A percentile compares a stretch with the other conserved stretches of the same genome.
Conservation (phyloP, 1,140 invertebrate species). For the Antheraea mylitta region DNA sequence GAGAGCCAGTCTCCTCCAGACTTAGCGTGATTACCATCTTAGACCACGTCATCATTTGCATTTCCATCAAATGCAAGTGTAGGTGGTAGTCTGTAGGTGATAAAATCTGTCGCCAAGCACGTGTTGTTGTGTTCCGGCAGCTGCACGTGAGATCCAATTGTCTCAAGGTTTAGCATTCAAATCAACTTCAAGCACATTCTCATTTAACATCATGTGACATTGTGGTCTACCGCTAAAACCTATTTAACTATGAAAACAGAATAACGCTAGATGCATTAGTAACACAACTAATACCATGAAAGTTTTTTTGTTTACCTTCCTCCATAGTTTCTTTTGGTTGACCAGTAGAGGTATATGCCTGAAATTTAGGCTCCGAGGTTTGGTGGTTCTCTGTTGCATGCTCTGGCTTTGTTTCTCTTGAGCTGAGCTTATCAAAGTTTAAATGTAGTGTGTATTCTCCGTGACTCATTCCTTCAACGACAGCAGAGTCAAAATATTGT, state of each 20-base stretch:
- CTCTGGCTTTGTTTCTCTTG: constrained; percentile 15
- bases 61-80: too few species aligned
- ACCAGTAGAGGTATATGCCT: constrained; percentile 12
- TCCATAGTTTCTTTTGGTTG: neutral
- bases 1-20: too few species aligned
- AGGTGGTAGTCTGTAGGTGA: too few species aligned
- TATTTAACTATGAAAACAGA: neutral
- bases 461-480: neutral
- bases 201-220: too few species aligned
- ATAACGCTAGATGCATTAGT: constrained; percentile 3
- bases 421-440: neutral
- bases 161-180: too few species aligned
- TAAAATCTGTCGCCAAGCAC: too few species aligned
- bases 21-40: too few species aligned
- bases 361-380: constrained; percentile 11
- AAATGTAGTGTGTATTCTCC: neutral
- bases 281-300: neutral
- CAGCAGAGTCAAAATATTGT: neutral
- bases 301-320: neutral
- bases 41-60: too few species aligned
- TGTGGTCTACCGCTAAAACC: too few species aligned
- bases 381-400: neutral
- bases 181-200: too few species aligned
- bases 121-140: too few species aligned
- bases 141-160: too few species aligned